phyloP scores from a whole-genome alignment of 2,113 vertebrate species.

The Ascaphus truei region DNA sequence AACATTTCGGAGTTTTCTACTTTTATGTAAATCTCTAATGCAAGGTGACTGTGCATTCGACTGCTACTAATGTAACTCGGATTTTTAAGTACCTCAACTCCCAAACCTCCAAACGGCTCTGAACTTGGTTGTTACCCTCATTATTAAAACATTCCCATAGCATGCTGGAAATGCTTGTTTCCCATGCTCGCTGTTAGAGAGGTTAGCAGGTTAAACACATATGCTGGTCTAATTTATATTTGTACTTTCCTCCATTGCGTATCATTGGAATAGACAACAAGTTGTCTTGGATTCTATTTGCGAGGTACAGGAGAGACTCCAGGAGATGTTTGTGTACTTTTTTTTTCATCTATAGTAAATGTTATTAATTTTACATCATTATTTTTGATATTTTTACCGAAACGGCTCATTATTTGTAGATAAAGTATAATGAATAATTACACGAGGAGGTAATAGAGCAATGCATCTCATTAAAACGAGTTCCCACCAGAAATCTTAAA shows the following conservation, averaged over 20 bases:
- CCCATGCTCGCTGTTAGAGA: slow-evolving; percentile 30
- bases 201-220: slow-evolving; percentile 37
- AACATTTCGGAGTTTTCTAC: background rate
- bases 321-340: background rate
- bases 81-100: slow-evolving; percentile 39
- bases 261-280: background rate
- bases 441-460: slow-evolving; percentile 31
- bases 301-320: background rate
- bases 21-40: slow-evolving; percentile 29
- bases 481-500: slow-evolving; percentile 32
- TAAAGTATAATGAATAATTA: slow-evolving; percentile 50
- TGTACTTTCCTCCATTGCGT: background rate
- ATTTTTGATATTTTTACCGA: slow-evolving; percentile 39
- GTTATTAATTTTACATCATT: slow-evolving; percentile 27
- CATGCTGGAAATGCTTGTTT: slow-evolving; percentile 24
- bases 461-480: slow-evolving; percentile 39
- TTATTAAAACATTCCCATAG: slow-evolving; percentile 39
- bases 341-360: background rate
- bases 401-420: slow-evolving; percentile 45
- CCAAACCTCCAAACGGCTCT: slow-evolving; percentile 36
- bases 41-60: slow-evolving; percentile 33
- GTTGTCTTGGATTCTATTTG: background rate
- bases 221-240: slow-evolving; percentile 30
- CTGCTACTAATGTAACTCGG: slow-evolving; percentile 35
- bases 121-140: slow-evolving; percentile 38